phyloP scores from a whole-genome alignment of 2,797 vertebrate genomes.

The Enteromius viviparus region DNA sequence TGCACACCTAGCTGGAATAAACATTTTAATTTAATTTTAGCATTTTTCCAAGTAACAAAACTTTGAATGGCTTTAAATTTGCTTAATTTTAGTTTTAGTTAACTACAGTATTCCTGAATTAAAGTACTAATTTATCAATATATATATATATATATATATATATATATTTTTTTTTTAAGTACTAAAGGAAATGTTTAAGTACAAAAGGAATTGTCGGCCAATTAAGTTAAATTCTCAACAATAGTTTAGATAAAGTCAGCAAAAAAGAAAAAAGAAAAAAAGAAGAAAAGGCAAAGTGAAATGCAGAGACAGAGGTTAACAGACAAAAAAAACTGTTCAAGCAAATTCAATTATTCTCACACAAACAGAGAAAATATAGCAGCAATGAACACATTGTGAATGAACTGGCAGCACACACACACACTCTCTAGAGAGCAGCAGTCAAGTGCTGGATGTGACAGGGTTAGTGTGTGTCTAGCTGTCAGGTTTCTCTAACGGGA shows the following conservation, averaged over 20 bases:
- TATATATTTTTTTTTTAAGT: no score
- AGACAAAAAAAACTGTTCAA: not conserved
- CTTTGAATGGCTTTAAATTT: not conserved
- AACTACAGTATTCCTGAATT: not conserved
- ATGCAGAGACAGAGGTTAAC: not conserved
- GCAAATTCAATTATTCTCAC: not conserved
- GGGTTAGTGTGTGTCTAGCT: slow-evolving; percentile 13
- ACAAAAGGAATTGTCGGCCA: not conserved
- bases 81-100: not conserved
- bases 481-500: slow-evolving; percentile 12
- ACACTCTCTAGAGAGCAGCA: slow-evolving; percentile 56
- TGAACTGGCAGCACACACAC: not conserved
- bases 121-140: not conserved
- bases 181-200: not conserved
- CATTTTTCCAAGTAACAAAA: not conserved
- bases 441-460: slow-evolving; percentile 53
- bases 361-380: not conserved
- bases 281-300: not conserved
- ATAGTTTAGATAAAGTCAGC: not conserved
- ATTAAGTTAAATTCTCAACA: not conserved
- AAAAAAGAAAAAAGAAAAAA: not conserved
- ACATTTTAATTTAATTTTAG: no score
- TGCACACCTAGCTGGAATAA: not conserved
- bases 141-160: no score
- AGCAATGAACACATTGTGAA: not conserved